Evolutionary conservation across 2,888 invertebrate species (phyloP).

Genomic region (Nephrotoma guestfalica): DNA sequence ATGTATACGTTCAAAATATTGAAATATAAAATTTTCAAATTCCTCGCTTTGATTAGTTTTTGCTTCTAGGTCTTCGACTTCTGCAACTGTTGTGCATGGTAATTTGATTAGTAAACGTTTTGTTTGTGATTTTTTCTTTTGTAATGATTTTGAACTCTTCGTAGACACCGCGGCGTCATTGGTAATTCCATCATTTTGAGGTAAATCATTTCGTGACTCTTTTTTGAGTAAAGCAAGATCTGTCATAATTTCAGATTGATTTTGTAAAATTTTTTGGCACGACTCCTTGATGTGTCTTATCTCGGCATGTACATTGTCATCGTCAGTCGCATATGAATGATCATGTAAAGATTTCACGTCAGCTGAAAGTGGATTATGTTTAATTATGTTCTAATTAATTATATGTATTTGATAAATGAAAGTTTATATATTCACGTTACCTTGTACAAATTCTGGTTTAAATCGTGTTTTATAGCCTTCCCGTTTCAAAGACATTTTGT

Average conservation of each 20-base stretch:
- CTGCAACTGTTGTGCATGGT: background rate
- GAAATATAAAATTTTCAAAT: background rate
- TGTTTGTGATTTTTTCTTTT: background rate
- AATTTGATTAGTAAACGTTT: background rate
- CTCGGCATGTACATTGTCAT: background rate
- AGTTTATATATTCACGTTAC: background rate
- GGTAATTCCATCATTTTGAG: background rate
- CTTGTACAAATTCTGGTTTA: background rate
- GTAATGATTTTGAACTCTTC: background rate
- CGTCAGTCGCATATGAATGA: background rate
- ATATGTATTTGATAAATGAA: background rate
- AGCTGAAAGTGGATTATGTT: background rate
- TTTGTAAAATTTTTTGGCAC: background rate
- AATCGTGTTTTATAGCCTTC: background rate
- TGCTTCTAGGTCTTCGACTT: background rate
- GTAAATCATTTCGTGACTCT: background rate
- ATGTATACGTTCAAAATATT: background rate
- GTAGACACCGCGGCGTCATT: background rate
- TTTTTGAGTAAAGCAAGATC: background rate
- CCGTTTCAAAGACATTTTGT: background rate
- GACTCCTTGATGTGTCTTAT: background rate
- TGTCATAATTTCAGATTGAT: background rate
- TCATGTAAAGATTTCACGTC: background rate
- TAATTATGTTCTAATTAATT: background rate
- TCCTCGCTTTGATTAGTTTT: background rate